These are phyloP conservation scores for Criorhina ranunculi DNA, from an alignment of 2,888 invertebrate genomes.

Conservation along the genomic window DNA sequence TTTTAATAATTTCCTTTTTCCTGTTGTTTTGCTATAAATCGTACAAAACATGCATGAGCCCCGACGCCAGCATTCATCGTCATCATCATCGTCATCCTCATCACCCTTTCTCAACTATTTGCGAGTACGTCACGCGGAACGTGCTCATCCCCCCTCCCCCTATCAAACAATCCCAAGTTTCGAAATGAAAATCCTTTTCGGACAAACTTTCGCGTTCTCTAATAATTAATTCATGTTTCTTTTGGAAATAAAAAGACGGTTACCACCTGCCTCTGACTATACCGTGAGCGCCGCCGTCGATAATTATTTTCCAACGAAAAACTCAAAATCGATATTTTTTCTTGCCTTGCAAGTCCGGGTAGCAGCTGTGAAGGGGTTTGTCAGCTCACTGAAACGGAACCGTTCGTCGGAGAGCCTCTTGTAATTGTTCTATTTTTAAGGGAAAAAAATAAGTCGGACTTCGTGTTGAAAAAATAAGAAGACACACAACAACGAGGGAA, in stretches of 20 bases:
- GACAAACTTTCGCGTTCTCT: slow-evolving; percentile 45
- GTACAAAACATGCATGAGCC: slow-evolving; percentile 9
- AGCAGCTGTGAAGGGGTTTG: background rate
- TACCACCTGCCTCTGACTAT: slow-evolving; percentile 11
- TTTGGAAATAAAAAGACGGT: slow-evolving; percentile 12
- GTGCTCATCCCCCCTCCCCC: background rate
- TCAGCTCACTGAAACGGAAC: background rate
- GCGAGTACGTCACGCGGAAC: slow-evolving; percentile 19
- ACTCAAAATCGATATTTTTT: slow-evolving; percentile 48
- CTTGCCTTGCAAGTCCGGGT: background rate
- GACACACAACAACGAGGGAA: background rate
- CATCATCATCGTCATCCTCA: slow-evolving; percentile 8
- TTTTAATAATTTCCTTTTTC: slow-evolving; percentile 50
- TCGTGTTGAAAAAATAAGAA: background rate
- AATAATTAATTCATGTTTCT: slow-evolving; percentile 57
- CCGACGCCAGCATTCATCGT: background rate
- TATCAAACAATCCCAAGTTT: too few species aligned
- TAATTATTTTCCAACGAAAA: slow-evolving; percentile 57
- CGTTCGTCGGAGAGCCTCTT: too few species aligned
- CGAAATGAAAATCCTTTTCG: slow-evolving; percentile 25
- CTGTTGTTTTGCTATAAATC: slow-evolving; percentile 23
- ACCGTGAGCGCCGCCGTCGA: slow-evolving; percentile 16
- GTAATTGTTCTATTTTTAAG: slow-evolving; percentile 46
- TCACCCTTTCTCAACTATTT: background rate
- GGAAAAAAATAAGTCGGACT: slow-evolving; percentile 20